Percentiles rank a stretch among this genome's conserved stretches.
Evolutionary conservation across 2,113 vertebrate species (phyloP).

Genomic region (Neolamprologus kungweensis): DNA sequence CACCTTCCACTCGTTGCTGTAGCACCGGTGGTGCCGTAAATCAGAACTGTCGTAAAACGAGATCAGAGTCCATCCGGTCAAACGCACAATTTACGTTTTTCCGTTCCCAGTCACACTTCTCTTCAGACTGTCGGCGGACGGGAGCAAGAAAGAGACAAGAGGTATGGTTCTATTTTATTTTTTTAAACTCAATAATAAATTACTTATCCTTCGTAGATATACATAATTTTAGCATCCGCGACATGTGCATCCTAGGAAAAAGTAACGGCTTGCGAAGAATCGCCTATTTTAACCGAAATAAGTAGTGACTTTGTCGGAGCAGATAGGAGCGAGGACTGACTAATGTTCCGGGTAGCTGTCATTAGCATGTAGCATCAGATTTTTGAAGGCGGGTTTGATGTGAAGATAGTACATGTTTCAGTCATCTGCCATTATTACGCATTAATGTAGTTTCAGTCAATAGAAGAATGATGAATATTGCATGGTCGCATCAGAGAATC

Average conservation of each 20-base stretch:
- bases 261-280: accelerated
- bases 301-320: conserved; percentile 32
- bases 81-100: conserved; percentile 1
- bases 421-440: accelerated
- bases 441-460: accelerated
- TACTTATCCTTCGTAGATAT: background rate
- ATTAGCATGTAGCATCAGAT: background rate
- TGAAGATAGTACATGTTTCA: too few relatives aligned
- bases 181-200: background rate
- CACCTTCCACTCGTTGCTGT: conserved; percentile 1
- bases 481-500: background rate
- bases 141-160: background rate
- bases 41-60: background rate
- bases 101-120: conserved; percentile 9
- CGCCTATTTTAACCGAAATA: background rate
- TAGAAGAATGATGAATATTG: too few relatives aligned
- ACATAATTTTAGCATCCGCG: accelerated
- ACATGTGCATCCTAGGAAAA: accelerated
- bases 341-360: background rate
- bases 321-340: background rate
- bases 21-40: conserved; percentile 39
- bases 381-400: too few relatives aligned
- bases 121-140: background rate
- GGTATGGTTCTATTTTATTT: background rate
- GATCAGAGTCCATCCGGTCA: background rate